phyloP scores from a whole-genome alignment of 1,140 invertebrate genomes.

The Cydia fagiglandana region DNA sequence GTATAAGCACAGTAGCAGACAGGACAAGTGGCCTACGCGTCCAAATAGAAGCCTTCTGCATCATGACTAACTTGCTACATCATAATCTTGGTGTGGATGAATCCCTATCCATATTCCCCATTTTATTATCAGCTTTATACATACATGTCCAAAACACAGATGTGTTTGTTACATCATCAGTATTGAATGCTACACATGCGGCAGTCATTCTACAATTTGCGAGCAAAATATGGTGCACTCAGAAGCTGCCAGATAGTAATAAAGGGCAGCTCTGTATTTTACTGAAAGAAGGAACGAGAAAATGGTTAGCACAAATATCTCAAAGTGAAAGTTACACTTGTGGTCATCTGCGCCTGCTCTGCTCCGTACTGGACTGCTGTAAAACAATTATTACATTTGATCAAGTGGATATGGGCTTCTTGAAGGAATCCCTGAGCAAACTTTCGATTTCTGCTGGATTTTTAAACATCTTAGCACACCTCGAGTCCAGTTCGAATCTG shows the following conservation, averaged over 20 bases:
- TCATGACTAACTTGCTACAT: conserved; percentile 72
- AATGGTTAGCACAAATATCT: conserved; percentile 60
- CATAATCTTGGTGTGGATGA: conserved; percentile 68
- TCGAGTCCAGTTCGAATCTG: conserved; percentile 68
- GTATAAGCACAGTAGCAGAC: conserved; percentile 74
- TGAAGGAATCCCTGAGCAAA: conserved; percentile 51
- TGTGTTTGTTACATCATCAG: conserved; percentile 64
- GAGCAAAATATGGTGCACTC: conserved; percentile 53
- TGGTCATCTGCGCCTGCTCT: conserved; percentile 59
- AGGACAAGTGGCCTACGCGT: conserved; percentile 78
- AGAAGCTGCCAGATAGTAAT: conserved; percentile 45
- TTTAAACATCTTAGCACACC: conserved; percentile 51
- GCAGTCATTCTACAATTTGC: conserved; percentile 71
- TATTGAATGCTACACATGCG: conserved; percentile 75
- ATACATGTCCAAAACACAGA: conserved; percentile 79
- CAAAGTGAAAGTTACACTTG: conserved; percentile 58
- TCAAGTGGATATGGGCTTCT: conserved; percentile 49
- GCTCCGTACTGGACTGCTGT: conserved; percentile 62
- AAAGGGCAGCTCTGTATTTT: conserved; percentile 63
- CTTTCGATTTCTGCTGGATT: conserved; percentile 55
- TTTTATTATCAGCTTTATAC: conserved; percentile 73
- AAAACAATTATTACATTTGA: conserved; percentile 54
- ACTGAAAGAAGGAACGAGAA: conserved; percentile 61
- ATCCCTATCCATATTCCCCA: conserved; percentile 60
- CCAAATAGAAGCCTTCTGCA: conserved; percentile 81